phyloP scores from a whole-genome alignment of 2,888 invertebrate species.

The Xestia xanthographa region DNA sequence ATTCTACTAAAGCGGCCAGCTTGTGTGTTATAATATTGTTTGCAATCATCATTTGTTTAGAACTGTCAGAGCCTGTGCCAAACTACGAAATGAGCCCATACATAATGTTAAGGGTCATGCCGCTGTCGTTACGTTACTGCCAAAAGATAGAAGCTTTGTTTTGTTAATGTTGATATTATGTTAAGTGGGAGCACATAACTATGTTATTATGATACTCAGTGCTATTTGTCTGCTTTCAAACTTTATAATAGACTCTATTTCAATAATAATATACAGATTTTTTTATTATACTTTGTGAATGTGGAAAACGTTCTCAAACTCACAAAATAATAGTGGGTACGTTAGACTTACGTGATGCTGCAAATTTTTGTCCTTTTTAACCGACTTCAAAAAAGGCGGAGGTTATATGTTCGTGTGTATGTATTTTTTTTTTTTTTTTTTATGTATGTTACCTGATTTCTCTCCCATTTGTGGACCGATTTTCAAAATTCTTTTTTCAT shows the following conservation, averaged over 20 bases:
- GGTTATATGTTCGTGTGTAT: too few species aligned
- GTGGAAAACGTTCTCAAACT: background rate
- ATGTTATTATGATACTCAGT: background rate
- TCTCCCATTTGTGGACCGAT: too few species aligned
- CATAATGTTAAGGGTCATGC: background rate
- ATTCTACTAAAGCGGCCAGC: too few species aligned
- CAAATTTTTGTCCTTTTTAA: background rate
- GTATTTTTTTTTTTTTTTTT: too few species aligned
- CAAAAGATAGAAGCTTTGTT: constrained; percentile 17
- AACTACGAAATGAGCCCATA: constrained; percentile 4
- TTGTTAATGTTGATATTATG: constrained; percentile 7
- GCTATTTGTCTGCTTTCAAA: background rate
- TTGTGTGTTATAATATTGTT: too few species aligned
- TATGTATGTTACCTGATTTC: too few species aligned
- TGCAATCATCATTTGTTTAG: constrained; percentile 16
- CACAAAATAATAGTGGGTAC: background rate
- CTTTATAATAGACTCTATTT: background rate
- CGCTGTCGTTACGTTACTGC: background rate
- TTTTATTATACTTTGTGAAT: background rate
- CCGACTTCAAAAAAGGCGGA: too few species aligned
- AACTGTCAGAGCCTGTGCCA: constrained; percentile 19
- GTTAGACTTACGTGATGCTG: background rate
- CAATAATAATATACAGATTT: background rate
- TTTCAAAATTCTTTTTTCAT: too few species aligned
- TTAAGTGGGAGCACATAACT: background rate